phyloP scores from a whole-genome alignment of 2,797 vertebrate species.

The Myotis findleyi region DNA sequence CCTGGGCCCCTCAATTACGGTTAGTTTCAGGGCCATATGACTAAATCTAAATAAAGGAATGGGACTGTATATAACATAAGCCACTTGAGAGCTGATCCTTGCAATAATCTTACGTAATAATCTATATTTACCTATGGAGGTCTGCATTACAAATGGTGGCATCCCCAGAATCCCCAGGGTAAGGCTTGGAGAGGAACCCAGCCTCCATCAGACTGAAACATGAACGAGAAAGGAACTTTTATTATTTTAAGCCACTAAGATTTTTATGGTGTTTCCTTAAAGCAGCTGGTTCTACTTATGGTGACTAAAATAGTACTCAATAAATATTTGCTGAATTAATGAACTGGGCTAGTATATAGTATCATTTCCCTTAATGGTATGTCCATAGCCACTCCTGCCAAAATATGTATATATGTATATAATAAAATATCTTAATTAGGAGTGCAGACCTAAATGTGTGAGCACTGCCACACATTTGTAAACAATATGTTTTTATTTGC shows the following conservation, averaged over 20 bases:
- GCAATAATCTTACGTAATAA: not conserved
- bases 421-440: too few species aligned
- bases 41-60: not conserved
- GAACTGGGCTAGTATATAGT: not conserved
- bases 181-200: not conserved
- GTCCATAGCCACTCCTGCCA: not conserved
- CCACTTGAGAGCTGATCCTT: not conserved
- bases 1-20: not conserved
- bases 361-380: slow-evolving; percentile 28
- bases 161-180: not conserved
- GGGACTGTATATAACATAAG: not conserved
- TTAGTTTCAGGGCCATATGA: not conserved
- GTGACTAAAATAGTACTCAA: not conserved
- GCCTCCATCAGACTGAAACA: not conserved
- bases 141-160: not conserved
- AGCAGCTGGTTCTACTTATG: not conserved
- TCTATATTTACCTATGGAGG: not conserved
- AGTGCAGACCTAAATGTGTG: too few species aligned
- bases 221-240: not conserved
- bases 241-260: not conserved
- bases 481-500: too few species aligned
- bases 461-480: too few species aligned
- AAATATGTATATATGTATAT: not conserved
- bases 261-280: slow-evolving; percentile 45
- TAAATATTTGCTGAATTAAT: not conserved